These are phyloP conservation scores for Pristionchus japonicus DNA, from an alignment of 2,888 invertebrate species.

Conservation along the genomic window DNA sequence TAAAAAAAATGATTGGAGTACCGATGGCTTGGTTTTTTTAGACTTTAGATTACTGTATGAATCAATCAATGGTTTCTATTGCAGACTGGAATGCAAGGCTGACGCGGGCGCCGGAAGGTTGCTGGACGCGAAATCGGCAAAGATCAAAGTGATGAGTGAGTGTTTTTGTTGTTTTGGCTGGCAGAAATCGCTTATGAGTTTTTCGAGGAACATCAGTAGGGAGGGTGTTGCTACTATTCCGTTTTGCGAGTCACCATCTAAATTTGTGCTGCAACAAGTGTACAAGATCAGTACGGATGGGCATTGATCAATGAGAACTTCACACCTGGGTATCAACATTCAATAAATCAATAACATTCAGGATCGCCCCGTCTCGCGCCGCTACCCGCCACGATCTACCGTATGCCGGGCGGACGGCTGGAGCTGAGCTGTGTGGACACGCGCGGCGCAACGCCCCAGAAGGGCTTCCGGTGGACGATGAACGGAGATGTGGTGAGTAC, in stretches of 20 bases:
- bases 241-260: not conserved
- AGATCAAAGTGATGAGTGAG: constrained; percentile 53
- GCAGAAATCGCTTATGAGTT: not conserved
- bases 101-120: constrained; percentile 59
- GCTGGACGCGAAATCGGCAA: constrained; percentile 54
- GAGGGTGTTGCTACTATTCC: not conserved
- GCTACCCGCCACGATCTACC: constrained; percentile 39
- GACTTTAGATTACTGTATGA: not conserved
- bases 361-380: constrained; percentile 15
- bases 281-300: not conserved
- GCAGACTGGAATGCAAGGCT: constrained; percentile 56
- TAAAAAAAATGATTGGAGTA: no score
- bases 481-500: constrained; percentile 32
- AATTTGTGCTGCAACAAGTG: not conserved
- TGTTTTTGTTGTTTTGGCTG: not conserved
- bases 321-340: not conserved
- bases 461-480: constrained; percentile 34
- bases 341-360: not conserved
- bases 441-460: constrained; percentile 1
- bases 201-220: not conserved
- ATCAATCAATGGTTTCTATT: not conserved
- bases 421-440: constrained; percentile 28
- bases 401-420: not conserved
- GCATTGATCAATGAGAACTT: not conserved
- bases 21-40: not conserved